Conservation (phyloP, 2,797 vertebrate genomes). For the Sebastes steindachneri region DNA sequence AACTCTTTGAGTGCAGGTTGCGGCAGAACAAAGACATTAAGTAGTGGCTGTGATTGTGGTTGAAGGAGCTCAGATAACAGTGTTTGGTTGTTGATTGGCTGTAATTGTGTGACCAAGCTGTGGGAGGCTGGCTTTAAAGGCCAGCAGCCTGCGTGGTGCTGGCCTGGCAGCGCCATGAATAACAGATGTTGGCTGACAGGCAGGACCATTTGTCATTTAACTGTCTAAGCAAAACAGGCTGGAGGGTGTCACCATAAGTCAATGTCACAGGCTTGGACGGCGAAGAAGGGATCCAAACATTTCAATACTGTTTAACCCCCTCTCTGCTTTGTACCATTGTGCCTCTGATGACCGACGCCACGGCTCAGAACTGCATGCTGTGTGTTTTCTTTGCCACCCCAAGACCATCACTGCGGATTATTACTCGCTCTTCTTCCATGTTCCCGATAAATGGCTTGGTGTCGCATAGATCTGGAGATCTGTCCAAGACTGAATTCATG, state of each 20-base stretch:
- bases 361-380: not conserved
- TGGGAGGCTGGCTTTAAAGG: slow-evolving; percentile 49
- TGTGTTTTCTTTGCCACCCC: slow-evolving; percentile 8
- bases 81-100: slow-evolving; percentile 40
- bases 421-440: not conserved
- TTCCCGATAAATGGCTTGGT: slow-evolving; percentile 34
- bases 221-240: slow-evolving; percentile 72
- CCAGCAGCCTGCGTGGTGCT: slow-evolving; percentile 30
- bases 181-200: slow-evolving; percentile 82
- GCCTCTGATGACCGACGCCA: not conserved
- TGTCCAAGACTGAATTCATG: slow-evolving; percentile 9
- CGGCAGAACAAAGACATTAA: slow-evolving; percentile 1
- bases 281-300: slow-evolving; percentile 62
- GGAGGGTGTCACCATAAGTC: slow-evolving; percentile 76
- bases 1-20: not conserved
- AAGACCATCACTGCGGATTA: not conserved
- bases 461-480: slow-evolving; percentile 9
- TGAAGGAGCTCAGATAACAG: slow-evolving; percentile 20
- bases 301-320: slow-evolving; percentile 65
- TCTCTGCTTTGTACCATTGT: slow-evolving; percentile 28
- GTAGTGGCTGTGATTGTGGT: slow-evolving; percentile 3
- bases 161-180: slow-evolving; percentile 68
- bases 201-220: slow-evolving; percentile 81
- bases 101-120: slow-evolving; percentile 39
- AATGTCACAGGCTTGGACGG: slow-evolving; percentile 65